A percentile compares a stretch with the other conserved stretches of the same genome.
phyloP scores from a whole-genome alignment of 2,888 invertebrate species.

The Ischnura elegans region DNA sequence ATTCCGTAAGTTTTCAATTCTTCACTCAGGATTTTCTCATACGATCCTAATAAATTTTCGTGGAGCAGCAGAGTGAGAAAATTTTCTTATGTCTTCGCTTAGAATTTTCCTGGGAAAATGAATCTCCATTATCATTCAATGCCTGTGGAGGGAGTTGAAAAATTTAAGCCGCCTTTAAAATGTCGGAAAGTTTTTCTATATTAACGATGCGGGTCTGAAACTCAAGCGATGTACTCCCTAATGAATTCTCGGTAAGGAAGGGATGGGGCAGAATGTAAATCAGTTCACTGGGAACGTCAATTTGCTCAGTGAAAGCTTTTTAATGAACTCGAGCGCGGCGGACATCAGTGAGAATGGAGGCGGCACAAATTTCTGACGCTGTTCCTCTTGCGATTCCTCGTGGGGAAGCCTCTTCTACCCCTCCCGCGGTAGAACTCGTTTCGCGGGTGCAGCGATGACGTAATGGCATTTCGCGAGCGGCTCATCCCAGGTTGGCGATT shows the following conservation, averaged over 20 bases:
- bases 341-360: not conserved
- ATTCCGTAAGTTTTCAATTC: too few species aligned
- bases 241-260: not conserved
- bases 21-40: too few species aligned
- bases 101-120: too few species aligned
- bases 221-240: not conserved
- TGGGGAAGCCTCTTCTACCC: too few species aligned
- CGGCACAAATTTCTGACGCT: not conserved
- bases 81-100: too few species aligned
- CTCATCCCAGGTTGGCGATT: not conserved
- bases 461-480: not conserved
- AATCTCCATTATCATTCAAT: too few species aligned
- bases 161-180: too few species aligned
- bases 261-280: not conserved
- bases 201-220: not conserved
- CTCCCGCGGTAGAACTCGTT: not conserved
- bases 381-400: not conserved
- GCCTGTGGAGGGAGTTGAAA: too few species aligned
- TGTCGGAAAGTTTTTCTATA: not conserved
- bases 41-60: too few species aligned
- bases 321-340: too few species aligned
- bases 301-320: not conserved
- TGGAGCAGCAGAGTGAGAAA: too few species aligned
- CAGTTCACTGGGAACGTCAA: not conserved
- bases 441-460: not conserved